Evolutionary conservation across 2,888 invertebrate species (phyloP).

Genomic region (Epinotia ramella): DNA sequence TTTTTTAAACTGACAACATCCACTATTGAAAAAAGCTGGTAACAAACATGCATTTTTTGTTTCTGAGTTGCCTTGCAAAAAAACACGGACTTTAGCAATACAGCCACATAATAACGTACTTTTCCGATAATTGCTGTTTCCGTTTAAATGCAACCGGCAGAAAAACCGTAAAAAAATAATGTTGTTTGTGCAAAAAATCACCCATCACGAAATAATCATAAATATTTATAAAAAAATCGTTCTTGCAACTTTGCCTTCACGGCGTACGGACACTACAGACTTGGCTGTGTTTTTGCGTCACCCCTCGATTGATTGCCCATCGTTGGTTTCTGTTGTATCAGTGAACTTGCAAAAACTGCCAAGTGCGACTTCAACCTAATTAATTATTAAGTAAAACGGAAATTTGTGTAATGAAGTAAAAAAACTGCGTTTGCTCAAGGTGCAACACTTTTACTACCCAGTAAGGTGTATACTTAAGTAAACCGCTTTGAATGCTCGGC

Average conservation of each 20-base stretch:
- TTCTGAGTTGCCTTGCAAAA: neutral
- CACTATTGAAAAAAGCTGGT: neutral
- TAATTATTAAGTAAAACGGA: conserved; percentile 41
- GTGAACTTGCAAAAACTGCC: conserved; percentile 37
- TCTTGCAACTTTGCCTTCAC: conserved; percentile 53
- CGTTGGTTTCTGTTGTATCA: conserved; percentile 53
- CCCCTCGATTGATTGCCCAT: conserved; percentile 51
- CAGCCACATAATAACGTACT: conserved; percentile 16
- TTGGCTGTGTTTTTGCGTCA: conserved; percentile 48
- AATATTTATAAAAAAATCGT: conserved; percentile 46
- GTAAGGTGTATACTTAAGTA: neutral
- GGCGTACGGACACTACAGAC: conserved; percentile 47
- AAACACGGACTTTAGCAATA: conserved; percentile 19
- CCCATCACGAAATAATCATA: conserved; percentile 36
- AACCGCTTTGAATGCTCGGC: too few relatives aligned
- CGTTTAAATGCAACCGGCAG: conserved; percentile 17
- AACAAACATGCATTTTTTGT: conserved; percentile 28
- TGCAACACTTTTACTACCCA: neutral
- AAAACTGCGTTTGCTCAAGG: conserved; percentile 20
- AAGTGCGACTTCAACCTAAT: conserved; percentile 33
- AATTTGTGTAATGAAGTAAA: conserved; percentile 36
- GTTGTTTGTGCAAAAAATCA: conserved; percentile 22
- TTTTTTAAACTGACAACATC: conserved; percentile 12
- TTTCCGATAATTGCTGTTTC: conserved; percentile 31
- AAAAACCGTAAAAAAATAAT: conserved; percentile 21